These are phyloP conservation scores for Esox masquinongy DNA, from an alignment of 2,797 vertebrate genomes.

Conservation along the genomic window DNA sequence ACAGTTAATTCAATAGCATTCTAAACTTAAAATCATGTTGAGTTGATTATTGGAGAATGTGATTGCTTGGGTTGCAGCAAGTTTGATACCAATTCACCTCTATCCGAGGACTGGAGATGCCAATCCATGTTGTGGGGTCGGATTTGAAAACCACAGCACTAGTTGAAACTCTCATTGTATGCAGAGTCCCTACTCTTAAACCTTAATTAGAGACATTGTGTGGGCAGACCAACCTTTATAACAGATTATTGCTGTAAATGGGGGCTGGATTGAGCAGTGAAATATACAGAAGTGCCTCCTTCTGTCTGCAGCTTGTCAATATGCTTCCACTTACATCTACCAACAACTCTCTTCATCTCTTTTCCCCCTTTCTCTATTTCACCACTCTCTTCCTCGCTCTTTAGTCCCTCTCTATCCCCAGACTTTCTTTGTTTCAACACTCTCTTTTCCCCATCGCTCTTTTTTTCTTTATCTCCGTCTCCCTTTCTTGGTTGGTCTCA, in stretches of 20 bases:
- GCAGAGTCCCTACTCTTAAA: constrained; percentile 21
- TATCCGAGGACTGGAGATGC: too few species aligned
- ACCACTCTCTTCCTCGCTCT: neutral
- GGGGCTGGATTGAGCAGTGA: constrained; percentile 29
- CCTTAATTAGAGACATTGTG: constrained; percentile 19
- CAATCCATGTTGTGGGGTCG: too few species aligned
- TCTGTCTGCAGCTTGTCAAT: constrained; percentile 57
- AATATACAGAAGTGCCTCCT: constrained; percentile 49
- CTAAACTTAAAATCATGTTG: too few species aligned
- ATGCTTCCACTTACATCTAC: constrained; percentile 64
- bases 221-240: constrained; percentile 35
- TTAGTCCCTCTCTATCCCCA: constrained; percentile 24
- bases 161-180: constrained; percentile 12
- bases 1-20: too few species aligned
- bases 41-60: too few species aligned
- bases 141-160: too few species aligned
- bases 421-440: constrained; percentile 1
- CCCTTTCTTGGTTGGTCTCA: constrained; percentile 6
- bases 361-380: neutral
- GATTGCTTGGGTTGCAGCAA: too few species aligned
- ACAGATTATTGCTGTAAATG: constrained; percentile 37
- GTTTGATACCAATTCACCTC: too few species aligned
- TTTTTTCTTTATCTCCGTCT: neutral
- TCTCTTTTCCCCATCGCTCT: constrained; percentile 5
- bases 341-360: neutral